These are phyloP conservation scores for Platyura marginata DNA, from an alignment of 1,140 invertebrate species.

Conservation along the genomic window DNA sequence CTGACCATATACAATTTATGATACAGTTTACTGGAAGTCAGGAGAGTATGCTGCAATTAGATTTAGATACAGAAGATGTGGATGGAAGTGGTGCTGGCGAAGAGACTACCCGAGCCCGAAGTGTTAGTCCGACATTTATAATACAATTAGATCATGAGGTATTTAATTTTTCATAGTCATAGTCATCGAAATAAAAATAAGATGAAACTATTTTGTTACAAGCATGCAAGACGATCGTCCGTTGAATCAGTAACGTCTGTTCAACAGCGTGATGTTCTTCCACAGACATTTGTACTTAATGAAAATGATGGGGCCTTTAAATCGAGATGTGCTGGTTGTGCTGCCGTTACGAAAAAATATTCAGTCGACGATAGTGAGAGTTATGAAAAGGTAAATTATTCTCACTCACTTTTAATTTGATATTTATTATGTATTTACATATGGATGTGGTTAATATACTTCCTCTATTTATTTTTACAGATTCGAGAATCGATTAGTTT, in stretches of 20 bases:
- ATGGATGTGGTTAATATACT: not conserved
- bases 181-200: not conserved
- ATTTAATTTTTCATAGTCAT: not conserved
- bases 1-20: no score
- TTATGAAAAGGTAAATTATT: not conserved
- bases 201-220: not conserved
- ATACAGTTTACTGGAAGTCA: conserved; percentile 58
- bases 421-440: not conserved
- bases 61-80: conserved; percentile 30
- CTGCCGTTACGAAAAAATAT: not conserved
- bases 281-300: not conserved
- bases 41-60: conserved; percentile 55
- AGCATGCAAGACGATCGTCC: not conserved
- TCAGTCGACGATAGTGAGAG: not conserved
- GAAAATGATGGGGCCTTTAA: not conserved
- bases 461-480: not conserved
- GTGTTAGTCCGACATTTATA: not conserved
- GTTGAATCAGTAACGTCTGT: not conserved
- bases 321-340: not conserved
- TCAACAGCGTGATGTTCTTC: not conserved
- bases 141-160: not conserved
- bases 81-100: not conserved
- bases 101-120: not conserved
- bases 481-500: conserved; percentile 1
- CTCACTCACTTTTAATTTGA: not conserved